Base-by-base conservation (phyloP, 92 coral and sea anemone species). In the Porites rus region DNA sequence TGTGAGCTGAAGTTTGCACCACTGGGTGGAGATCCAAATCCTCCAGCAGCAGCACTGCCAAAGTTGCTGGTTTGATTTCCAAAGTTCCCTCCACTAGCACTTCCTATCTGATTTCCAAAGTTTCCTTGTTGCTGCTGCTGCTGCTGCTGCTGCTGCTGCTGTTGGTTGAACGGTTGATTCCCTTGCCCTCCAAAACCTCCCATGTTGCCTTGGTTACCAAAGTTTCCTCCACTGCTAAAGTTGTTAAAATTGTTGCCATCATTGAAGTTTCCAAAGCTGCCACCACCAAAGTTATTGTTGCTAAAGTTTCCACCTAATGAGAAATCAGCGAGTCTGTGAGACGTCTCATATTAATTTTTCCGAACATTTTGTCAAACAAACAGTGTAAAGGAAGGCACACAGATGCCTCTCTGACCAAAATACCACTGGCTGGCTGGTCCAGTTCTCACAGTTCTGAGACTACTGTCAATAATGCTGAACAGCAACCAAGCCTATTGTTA, bases 131-230 rank as follows among this genome's bases (percentile, higher is more conserved):
- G 85, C n/a, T 82, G 82, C 82, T 77, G 81, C 58, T 77, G 81
- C 20, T 77, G 67, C 19, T 79, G 83, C 14, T 85, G 87, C 67
- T 85, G 78, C 60, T 85, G 70, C 65, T 65, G 84, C 76, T 59
- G 17, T 79, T 87, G 28, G 83, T 80, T 60, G 46, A 38, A 38
- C 46, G 46, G 46, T 4, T 91, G 93, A 76, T 84, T 90, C 22
- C 87, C 90, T 76, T 92, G 96, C 83, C 84, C 86, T 50, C 93
- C 93, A 86, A 77, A 90, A 78, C 91, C 91, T 8, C 95, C 93
- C 80, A 90, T 89, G 60, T 92, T 86, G 9, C 78, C 77, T 71
- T 91, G 94, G 76, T 93, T 93, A 17, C 90, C 88, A 79, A 87
- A 77, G 83, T 76, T 84, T 52, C 79, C 79, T 19, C 94, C 85